Evolutionary conservation across 2,797 vertebrate species (phyloP), one percentile per base, ranked within the genome.

Genomic region (Toxotes lorentzi): DNA sequence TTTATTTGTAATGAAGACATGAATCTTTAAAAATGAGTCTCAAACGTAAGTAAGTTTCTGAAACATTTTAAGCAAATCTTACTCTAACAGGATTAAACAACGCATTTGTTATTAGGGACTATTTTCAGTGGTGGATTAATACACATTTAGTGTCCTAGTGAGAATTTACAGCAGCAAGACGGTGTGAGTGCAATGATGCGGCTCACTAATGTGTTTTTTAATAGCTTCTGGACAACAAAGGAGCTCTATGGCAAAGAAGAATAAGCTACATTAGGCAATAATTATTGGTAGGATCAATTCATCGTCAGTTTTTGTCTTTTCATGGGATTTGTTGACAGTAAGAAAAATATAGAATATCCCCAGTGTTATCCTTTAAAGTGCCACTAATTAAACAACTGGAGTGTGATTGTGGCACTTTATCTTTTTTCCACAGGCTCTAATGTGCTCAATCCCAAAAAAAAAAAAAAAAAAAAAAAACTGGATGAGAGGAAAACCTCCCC

Each of bases 401-500:
- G 35, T 32, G 5, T 45, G 71, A 87, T 78, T 61, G 40, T 57
- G 38, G 53, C 47, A 47, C 50, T 70, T 59, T n/a, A 38, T 69
- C 23, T 73, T 65, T 68, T 58, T 73, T 9, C 38, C 41, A 57
- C 57, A 43, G 64, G 35, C 70, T 72, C 47, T 81, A 43, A 73
- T 82, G 50, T 78, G 80, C 69, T 56, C 71, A 57, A 24, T 24
- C 59, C 27, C 27, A 30, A 30, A 30, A 30, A 30, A 30, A 30
- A 27, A n/a, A n/a, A n/a, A 51, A 72, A 66, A 56, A 58, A 34
- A 5, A 41, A 17, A 48, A 23, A 35, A 62, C 10, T 23, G 67
- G 74, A 65, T 71, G 58, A 85, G 75, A 87, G 64, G 78, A 73
- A 14, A 78, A n/a, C 54, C 41, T 73, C 35, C 63, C 41, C 75